Base-by-base conservation (phyloP, 1,140 invertebrate genomes). In the Nasonia longicornis region DNA sequence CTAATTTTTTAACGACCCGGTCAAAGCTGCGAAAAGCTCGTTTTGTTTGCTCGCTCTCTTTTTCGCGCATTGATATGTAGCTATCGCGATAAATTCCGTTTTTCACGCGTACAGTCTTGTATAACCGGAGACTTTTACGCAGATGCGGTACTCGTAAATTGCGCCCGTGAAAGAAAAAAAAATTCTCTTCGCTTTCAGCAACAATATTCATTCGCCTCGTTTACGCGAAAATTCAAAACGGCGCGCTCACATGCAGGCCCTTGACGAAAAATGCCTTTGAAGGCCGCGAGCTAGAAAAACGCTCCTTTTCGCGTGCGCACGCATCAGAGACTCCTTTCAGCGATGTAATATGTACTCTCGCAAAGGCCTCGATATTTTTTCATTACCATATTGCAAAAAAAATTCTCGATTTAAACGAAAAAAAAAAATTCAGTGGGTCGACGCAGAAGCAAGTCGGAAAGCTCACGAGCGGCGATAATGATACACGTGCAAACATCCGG, bases 401-500 rank as follows among this genome's bases (percentile, higher is more conserved):
- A 31, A 67, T 0, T 67, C 22, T 29, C 7, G 29, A 67, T 29
- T 67, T 0, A 26, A 26, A 26, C 1, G 26, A 26, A 26, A 26
- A 26, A 26, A 26, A n/a, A 66, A 66, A 26, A 31, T 38, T 31
- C 48, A 52, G 67, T 16, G 67, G 29, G 14, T 69, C 14, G 67
- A 31, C 14, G 67, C 29, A 31, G 29, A 31, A 69, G 11, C 12
- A 35, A 14, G 11, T 16, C 14, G 67, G 29, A 16, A 69, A 69
- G n/a, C n/a, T 73, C n/a, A 2, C 7, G 70, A 45, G 38, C 31
- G 16, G 14, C 26, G 42, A 69, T 42, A 87, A 91, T 90, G 90
- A 89, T 90, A 87, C 88, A 89, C 86, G 86, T 91, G 82, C 87
- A 86, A 74, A 70, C 58, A 12, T 22, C 64, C 11, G 66, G 48